phyloP scores from a whole-genome alignment of 1,140 invertebrate species.

The Mizuhopecten yessoensis region DNA sequence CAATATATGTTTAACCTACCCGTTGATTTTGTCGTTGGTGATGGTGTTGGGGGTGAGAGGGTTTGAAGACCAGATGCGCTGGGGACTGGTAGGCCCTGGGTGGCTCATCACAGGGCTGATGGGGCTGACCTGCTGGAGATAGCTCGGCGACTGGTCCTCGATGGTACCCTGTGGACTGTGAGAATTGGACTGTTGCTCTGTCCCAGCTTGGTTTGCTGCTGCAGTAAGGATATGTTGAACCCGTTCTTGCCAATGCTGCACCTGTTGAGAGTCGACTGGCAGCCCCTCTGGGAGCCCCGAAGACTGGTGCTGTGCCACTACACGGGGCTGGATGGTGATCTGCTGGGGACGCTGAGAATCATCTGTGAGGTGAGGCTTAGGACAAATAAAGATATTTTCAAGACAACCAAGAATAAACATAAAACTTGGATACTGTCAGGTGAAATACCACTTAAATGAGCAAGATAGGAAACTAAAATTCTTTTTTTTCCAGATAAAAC shows the following conservation, averaged over 20 bases:
- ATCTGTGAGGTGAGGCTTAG: constrained; percentile 52
- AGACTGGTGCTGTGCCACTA: neutral
- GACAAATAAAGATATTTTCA: constrained; percentile 51
- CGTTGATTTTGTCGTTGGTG: constrained; percentile 50
- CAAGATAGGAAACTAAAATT: too few relatives aligned
- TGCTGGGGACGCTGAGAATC: neutral
- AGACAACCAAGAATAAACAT: neutral
- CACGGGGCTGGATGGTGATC: constrained; percentile 54
- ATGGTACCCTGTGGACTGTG: constrained; percentile 63
- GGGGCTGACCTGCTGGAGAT: constrained; percentile 74
- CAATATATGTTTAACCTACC: constrained; percentile 6
- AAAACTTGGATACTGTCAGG: too few relatives aligned
- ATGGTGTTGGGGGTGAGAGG: constrained; percentile 43
- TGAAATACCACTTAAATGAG: too few relatives aligned
- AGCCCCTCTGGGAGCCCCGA: constrained; percentile 15
- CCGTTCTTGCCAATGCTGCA: constrained; percentile 47
- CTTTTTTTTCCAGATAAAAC: too few relatives aligned
- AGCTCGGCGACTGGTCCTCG: constrained; percentile 72
- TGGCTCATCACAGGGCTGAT: constrained; percentile 68
- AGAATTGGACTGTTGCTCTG: constrained; percentile 79
- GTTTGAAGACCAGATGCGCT: constrained; percentile 55
- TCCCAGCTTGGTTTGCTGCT: constrained; percentile 68
- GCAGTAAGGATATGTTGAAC: constrained; percentile 46
- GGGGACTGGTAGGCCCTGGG: constrained; percentile 59
- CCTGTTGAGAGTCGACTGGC: constrained; percentile 52